Base-by-base conservation (phyloP, 2,888 invertebrate species). In the Leucania comma region DNA sequence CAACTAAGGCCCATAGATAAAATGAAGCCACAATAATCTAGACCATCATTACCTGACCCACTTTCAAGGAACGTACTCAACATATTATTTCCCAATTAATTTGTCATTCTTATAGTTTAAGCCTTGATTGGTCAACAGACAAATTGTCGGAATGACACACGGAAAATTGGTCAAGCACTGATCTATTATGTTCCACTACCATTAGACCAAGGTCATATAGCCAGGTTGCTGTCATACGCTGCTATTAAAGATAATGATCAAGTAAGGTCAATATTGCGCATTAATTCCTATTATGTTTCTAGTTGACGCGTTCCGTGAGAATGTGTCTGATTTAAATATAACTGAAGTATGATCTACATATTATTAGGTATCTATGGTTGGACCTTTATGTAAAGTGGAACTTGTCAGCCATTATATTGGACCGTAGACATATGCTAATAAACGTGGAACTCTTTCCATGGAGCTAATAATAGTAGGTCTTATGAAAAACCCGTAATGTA, bases 171-270 rank as follows among this genome's bases (percentile, higher is more conserved):
- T 70, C 66, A 42, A 35, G 35, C 10, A 10, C 35, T 80, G 72
- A 61, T 76, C 63, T 81, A 63, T 72, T 78, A 80, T 75, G 50
- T 58, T 38, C 63, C 54, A 22, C 50, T 56, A 50, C 57, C 59
- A 72, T 80, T 71, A 75, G 14, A 29, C 48, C 60, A 84, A 84
- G 83, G 83, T 72, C 72, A 54, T 22, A 58, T 61, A 32, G 60
- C 64, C 82, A 73, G 80, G 78, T 81, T 83, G 75, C 82, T 88
- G 88, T 88, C 88, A 88, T 83, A 78, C 53, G 46, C 58, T 74
- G 70, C 84, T 79, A 86, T 87, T 86, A 87, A 26, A 78, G 86
- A 83, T 87, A 88, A 88, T 83, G 78, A 84, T 81, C 82, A 71
- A 79, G 66, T 86, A 84, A 86, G 86, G 83, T 80, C 82, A 75